Percentiles rank a stretch among this genome's conserved stretches.
Evolutionary conservation across 2,113 vertebrate species (phyloP).

Genomic region (Anolis carolinensis): DNA sequence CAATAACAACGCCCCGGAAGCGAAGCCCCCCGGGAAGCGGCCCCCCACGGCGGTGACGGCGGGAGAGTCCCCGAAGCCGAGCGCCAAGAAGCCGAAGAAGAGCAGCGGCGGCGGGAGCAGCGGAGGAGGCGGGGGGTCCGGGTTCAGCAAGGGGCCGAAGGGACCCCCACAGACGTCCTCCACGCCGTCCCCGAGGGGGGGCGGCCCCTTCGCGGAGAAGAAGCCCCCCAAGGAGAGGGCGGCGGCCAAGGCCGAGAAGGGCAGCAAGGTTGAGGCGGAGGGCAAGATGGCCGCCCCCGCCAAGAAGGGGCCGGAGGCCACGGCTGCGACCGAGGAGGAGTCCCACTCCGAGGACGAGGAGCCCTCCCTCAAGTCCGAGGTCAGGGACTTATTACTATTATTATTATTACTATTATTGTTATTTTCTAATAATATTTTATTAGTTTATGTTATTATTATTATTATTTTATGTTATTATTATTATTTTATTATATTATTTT

Average conservation of each 20-base stretch:
- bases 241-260: conserved; percentile 81
- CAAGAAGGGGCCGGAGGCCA: conserved; percentile 86
- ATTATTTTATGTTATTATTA: too few species aligned
- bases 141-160: too few species aligned
- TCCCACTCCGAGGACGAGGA: conserved; percentile 94
- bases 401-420: too few species aligned
- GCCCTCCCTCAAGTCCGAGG: conserved; percentile 95
- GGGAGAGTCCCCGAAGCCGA: conserved; percentile 91
- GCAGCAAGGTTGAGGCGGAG: conserved; percentile 87
- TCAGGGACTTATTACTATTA: too few species aligned
- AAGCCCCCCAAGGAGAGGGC: conserved; percentile 92
- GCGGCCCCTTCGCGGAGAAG: conserved; percentile 86
- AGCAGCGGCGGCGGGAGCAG: conserved; percentile 74
- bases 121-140: too few species aligned
- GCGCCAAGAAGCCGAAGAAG: conserved; percentile 94
- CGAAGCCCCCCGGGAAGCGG: conserved; percentile 90
- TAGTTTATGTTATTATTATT: too few species aligned
- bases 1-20: conserved; percentile 62
- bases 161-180: too few species aligned
- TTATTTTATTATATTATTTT: too few species aligned
- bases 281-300: conserved; percentile 77
- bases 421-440: too few species aligned
- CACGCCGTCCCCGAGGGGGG: too few species aligned
- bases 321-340: conserved; percentile 72
- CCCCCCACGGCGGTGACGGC: conserved; percentile 79